Evolutionary conservation across 2,888 invertebrate genomes (phyloP).

Genomic region (Graphium colonna): DNA sequence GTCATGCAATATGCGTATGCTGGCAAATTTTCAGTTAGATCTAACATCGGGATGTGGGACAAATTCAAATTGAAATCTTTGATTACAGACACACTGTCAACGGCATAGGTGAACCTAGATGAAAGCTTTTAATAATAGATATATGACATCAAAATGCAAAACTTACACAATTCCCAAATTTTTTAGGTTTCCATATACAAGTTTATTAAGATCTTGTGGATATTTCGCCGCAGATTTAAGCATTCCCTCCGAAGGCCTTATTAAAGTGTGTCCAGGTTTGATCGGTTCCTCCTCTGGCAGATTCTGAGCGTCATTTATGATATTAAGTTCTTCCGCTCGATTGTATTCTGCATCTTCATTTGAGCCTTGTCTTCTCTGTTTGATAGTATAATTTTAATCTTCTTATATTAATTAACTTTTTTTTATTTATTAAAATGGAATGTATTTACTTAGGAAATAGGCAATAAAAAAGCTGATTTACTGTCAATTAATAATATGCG

Average conservation of each 20-base stretch:
- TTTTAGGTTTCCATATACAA: slow-evolving; percentile 45
- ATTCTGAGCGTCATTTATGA: too few species aligned
- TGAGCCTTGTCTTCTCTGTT: slow-evolving; percentile 10
- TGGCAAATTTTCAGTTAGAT: too few species aligned
- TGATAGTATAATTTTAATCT: background rate
- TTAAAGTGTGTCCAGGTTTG: slow-evolving; percentile 47
- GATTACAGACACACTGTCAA: background rate
- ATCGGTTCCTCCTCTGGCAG: slow-evolving; percentile 38
- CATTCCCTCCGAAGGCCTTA: slow-evolving; percentile 40
- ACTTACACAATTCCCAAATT: slow-evolving; percentile 51
- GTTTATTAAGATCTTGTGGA: slow-evolving; percentile 34
- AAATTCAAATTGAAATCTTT: background rate
- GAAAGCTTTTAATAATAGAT: background rate
- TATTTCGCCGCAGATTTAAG: slow-evolving; percentile 46
- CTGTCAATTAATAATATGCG: too few species aligned
- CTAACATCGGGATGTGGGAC: background rate
- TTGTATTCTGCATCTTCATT: slow-evolving; percentile 18
- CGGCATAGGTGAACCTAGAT: too few species aligned
- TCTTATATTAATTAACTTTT: background rate
- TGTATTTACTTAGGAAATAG: too few species aligned
- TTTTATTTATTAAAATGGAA: too few species aligned
- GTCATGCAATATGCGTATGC: too few species aligned
- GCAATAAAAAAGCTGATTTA: too few species aligned
- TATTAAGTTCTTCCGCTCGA: slow-evolving; percentile 31
- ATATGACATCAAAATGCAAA: background rate